Evolutionary conservation across 2,113 vertebrate species (phyloP).

Genomic region (Triplophysa rosa): DNA sequence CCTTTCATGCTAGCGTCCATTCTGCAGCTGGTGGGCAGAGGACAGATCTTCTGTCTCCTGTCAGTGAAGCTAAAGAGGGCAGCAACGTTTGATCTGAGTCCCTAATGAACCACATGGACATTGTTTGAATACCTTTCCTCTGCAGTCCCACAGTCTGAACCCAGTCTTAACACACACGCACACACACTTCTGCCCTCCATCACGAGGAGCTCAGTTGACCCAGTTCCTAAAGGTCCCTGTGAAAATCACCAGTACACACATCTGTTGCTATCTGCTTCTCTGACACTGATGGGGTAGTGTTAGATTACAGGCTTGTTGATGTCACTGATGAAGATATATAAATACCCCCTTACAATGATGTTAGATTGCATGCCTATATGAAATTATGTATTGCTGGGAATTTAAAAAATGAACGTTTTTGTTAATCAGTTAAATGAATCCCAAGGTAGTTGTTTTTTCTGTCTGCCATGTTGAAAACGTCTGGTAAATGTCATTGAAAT

Average conservation of each 20-base stretch:
- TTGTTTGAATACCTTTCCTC: constrained; percentile 48
- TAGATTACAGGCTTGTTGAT: constrained; percentile 22
- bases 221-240: constrained; percentile 6
- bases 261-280: neutral
- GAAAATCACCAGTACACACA: constrained; percentile 2
- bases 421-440: neutral
- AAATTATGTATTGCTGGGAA: neutral
- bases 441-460: neutral
- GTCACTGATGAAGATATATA: constrained; percentile 18
- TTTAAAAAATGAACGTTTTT: neutral
- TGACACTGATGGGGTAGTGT: neutral
- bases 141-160: constrained; percentile 33
- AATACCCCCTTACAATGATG: constrained; percentile 17
- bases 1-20: neutral
- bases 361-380: neutral
- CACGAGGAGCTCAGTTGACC: constrained; percentile 50
- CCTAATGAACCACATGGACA: constrained; percentile 45
- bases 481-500: constrained; percentile 37
- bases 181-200: constrained; percentile 59
- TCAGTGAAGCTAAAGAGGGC: constrained; percentile 42
- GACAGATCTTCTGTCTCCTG: constrained; percentile 48
- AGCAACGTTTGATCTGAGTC: constrained; percentile 51
- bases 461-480: constrained; percentile 25
- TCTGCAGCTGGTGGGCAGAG: constrained; percentile 53
- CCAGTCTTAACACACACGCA: neutral